Conservation (phyloP, 2,888 invertebrate genomes). For the Habrosyne pyritoides region DNA sequence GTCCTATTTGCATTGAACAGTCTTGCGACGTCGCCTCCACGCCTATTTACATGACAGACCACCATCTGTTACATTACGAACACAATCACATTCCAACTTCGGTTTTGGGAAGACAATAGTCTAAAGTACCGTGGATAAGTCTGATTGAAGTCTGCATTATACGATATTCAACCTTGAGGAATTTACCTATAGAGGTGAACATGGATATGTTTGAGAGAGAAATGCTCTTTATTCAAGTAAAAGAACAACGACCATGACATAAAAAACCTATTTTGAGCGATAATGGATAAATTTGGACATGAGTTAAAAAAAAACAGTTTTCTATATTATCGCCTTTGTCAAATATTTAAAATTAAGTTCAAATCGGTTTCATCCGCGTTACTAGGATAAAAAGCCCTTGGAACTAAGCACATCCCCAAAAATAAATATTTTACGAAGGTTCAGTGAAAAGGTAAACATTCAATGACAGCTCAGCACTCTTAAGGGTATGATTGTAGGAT, state of each 20-base stretch:
- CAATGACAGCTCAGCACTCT: no score
- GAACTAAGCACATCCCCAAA: no score
- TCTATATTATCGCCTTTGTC: no score
- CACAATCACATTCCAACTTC: slow-evolving; percentile 3
- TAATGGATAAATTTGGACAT: no score
- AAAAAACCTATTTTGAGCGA: no score
- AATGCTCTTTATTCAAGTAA: background rate
- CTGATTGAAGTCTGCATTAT: slow-evolving; percentile 6
- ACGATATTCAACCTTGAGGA: background rate
- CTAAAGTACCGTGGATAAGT: slow-evolving; percentile 4
- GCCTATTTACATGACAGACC: background rate
- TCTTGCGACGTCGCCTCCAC: background rate
- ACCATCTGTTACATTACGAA: background rate
- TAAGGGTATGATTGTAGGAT: no score
- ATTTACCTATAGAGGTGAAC: background rate
- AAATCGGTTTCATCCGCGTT: no score
- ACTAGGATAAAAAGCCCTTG: no score
- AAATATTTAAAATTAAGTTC: no score
- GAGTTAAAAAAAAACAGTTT: no score
- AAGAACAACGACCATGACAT: background rate
- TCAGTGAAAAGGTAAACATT: no score
- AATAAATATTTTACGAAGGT: no score
- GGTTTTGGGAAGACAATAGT: slow-evolving; percentile 6
- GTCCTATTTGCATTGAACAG: slow-evolving; percentile 6
- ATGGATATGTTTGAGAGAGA: background rate